phyloP scores from a whole-genome alignment of 2,113 vertebrate genomes.

The Axis porcinus region DNA sequence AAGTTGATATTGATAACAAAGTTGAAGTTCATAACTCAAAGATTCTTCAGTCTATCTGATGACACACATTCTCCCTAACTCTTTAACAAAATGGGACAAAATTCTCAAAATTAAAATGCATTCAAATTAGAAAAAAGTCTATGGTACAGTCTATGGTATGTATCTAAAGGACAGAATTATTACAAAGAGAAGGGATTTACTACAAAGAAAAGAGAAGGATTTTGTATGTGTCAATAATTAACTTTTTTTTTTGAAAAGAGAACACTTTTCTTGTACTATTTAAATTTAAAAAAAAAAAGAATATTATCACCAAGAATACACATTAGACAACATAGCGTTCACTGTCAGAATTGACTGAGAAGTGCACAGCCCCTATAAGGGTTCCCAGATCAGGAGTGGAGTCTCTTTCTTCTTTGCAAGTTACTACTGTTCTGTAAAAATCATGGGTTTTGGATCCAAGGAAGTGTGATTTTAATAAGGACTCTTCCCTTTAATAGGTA shows the following conservation, averaged over 20 bases:
- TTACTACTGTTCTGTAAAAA: accelerated
- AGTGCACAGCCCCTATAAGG: accelerated
- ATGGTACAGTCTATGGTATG: no score
- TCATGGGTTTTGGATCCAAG: background rate
- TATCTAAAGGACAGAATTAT: background rate
- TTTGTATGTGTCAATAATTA: background rate
- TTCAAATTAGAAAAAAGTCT: background rate
- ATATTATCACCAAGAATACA: background rate
- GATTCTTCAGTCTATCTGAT: background rate
- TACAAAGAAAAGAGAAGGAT: background rate
- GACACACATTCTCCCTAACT: background rate
- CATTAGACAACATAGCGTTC: background rate
- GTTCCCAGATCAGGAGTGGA: background rate
- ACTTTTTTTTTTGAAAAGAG: background rate
- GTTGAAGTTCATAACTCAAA: background rate
- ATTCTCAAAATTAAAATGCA: background rate
- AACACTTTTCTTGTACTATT: background rate
- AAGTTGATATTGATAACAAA: background rate
- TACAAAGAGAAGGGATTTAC: background rate
- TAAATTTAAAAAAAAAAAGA: background rate
- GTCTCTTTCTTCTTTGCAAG: background rate
- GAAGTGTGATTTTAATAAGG: background rate
- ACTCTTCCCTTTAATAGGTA: background rate
- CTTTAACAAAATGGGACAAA: background rate
- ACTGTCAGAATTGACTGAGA: no score